phyloP scores from a whole-genome alignment of 2,113 vertebrate species.

The Neodon shergylaensis region DNA sequence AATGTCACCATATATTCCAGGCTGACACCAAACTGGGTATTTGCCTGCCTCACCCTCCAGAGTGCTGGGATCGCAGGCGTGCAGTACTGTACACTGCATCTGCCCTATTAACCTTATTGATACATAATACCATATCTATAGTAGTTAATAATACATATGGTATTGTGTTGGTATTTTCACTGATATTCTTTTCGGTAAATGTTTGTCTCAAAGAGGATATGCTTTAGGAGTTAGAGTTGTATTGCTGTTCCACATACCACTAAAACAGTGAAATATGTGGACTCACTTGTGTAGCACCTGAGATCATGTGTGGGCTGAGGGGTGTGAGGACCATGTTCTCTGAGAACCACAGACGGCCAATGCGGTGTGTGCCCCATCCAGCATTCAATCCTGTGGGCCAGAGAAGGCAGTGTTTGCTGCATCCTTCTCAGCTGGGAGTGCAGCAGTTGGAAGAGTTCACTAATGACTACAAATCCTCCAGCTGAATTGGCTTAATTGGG shows the following conservation, averaged over 20 bases:
- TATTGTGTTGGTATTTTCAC: too few species aligned
- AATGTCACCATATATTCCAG: not conserved
- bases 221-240: too few species aligned
- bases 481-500: not conserved
- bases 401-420: not conserved
- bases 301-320: not conserved
- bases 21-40: not conserved
- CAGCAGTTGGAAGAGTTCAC: not conserved
- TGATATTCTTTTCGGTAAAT: too few species aligned
- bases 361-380: fast-evolving
- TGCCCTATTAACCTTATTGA: not conserved
- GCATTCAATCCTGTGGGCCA: not conserved
- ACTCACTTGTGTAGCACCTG: fast-evolving
- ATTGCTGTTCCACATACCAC: not conserved
- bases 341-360: fast-evolving
- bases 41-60: not conserved
- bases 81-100: not conserved
- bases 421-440: not conserved
- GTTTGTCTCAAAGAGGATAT: too few species aligned
- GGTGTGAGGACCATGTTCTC: fast-evolving
- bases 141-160: not conserved
- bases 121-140: not conserved
- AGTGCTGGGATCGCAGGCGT: not conserved
- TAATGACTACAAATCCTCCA: not conserved
- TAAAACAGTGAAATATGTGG: not conserved